phyloP scores from a whole-genome alignment of 2,888 invertebrate genomes.

The Patella pellucida region DNA sequence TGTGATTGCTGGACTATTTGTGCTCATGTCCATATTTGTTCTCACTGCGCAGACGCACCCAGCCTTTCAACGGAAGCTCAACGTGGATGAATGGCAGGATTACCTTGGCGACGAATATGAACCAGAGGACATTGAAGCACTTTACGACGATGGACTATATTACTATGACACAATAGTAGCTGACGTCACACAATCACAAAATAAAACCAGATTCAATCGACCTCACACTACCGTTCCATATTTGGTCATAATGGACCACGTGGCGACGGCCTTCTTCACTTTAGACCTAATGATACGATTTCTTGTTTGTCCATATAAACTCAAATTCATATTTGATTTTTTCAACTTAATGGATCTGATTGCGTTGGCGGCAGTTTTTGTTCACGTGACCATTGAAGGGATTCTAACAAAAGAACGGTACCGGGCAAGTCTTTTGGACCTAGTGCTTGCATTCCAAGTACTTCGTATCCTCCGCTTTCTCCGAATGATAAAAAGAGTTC shows the following conservation, averaged over 20 bases:
- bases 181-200: not conserved
- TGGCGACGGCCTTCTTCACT: slow-evolving; percentile 9
- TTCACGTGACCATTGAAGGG: not conserved
- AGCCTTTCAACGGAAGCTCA: not conserved
- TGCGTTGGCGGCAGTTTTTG: not conserved
- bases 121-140: not conserved
- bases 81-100: not conserved
- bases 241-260: not conserved
- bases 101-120: not conserved
- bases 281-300: slow-evolving; percentile 8
- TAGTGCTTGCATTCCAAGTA: not conserved
- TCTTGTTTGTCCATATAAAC: not conserved
- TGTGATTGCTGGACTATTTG: not conserved
- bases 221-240: not conserved
- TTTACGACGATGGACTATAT: not conserved
- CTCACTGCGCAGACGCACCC: not conserved
- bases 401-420: not conserved
- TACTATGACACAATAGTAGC: not conserved
- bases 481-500: not conserved
- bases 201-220: not conserved
- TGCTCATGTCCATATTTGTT: not conserved
- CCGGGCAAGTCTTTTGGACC: not conserved
- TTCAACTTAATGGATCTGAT: slow-evolving; percentile 13
- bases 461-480: not conserved
- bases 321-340: not conserved